A percentile compares a stretch with the other conserved stretches of the same genome.
These are phyloP conservation scores for Drosophila mayri DNA, from an alignment of 1,140 invertebrate genomes.

Conservation along the genomic window DNA sequence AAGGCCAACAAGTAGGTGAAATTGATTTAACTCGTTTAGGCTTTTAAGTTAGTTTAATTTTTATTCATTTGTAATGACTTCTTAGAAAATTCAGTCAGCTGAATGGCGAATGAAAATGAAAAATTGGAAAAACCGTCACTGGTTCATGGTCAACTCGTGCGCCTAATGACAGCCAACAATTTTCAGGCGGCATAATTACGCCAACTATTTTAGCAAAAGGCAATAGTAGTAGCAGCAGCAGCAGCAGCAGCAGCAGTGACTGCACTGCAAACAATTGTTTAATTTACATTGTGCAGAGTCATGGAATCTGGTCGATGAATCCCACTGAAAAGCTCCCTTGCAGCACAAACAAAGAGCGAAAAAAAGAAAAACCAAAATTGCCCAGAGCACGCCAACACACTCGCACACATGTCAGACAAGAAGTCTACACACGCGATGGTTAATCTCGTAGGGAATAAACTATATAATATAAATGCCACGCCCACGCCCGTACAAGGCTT, in stretches of 20 bases:
- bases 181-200: conserved; percentile 60
- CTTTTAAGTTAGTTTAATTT: conserved; percentile 1
- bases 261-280: conserved; percentile 46
- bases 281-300: conserved; percentile 69
- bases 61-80: conserved; percentile 42
- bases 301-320: conserved; percentile 81
- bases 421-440: conserved; percentile 49
- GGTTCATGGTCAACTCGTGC: conserved; percentile 81
- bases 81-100: conserved; percentile 13
- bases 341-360: neutral
- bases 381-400: conserved; percentile 59
- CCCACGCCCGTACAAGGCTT: conserved; percentile 42
- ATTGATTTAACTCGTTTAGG: neutral
- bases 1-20: neutral
- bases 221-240: neutral
- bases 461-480: conserved; percentile 34
- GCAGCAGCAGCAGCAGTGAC: neutral
- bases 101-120: conserved; percentile 27
- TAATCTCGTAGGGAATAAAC: conserved; percentile 20
- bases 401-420: conserved; percentile 18
- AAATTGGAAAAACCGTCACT: conserved; percentile 53
- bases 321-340: conserved; percentile 48
- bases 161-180: conserved; percentile 66
- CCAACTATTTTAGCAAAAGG: conserved; percentile 36
- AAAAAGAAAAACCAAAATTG: conserved; percentile 38